Percentiles rank a stretch among this genome's conserved stretches.
Evolutionary conservation across 2,113 vertebrate genomes (phyloP).

Genomic region (Menidia beryllina): DNA sequence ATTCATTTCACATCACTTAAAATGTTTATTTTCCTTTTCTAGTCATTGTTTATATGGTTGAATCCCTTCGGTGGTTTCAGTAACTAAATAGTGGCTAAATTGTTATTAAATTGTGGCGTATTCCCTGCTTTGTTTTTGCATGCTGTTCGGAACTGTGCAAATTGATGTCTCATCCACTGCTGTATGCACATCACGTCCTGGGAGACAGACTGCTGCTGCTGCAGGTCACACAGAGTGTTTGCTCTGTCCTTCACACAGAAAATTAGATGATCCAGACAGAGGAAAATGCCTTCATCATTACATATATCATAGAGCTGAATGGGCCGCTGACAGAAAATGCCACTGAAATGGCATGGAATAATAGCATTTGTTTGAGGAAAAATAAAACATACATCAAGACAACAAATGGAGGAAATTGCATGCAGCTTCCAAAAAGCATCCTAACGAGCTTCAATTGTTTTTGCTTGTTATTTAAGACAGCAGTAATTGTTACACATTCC

Average conservation of each 20-base stretch:
- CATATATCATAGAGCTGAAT: background rate
- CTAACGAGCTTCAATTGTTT: background rate
- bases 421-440: too few species aligned
- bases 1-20: too few species aligned
- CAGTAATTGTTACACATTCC: background rate
- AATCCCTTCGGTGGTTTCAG: too few species aligned
- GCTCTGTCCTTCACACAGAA: conserved; percentile 52
- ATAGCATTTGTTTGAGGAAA: background rate
- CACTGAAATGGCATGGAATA: background rate
- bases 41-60: too few species aligned
- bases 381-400: background rate
- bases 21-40: too few species aligned
- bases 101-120: background rate
- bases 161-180: conserved; percentile 31
- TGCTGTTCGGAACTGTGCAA: conserved; percentile 2
- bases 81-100: too few species aligned
- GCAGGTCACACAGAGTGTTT: conserved; percentile 9
- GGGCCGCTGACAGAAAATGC: background rate
- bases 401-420: background rate
- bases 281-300: conserved; percentile 26
- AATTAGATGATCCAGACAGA: conserved; percentile 16
- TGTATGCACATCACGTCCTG: conserved; percentile 57
- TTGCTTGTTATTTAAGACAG: background rate
- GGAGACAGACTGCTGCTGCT: conserved; percentile 40
- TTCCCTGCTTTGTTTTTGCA: background rate